Base-by-base conservation (phyloP, 2,113 vertebrate genomes). In the Phrynocephalus versicolor region DNA sequence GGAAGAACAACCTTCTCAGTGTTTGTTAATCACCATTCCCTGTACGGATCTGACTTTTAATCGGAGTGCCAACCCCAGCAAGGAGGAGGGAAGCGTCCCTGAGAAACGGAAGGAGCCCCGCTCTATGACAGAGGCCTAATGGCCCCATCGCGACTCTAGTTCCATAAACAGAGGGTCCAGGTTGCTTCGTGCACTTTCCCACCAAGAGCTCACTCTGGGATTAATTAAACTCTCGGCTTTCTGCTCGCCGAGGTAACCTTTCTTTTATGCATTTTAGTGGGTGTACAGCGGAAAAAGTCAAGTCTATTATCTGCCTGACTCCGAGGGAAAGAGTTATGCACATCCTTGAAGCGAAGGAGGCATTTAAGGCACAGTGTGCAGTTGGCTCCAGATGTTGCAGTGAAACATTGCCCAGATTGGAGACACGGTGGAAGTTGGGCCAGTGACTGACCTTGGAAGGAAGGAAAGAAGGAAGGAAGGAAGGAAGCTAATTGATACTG, bases 141-240 rank as follows among this genome's bases (percentile, higher is more conserved):
- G 86, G 89, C 89, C 88, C 74, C n/a, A 51, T 51, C 5, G 27
- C 88, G 90, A 92, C 92, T 90, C 88, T 89, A 89, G 91, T 85
- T 93, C 91, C 93, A 86, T 92, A 93, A 92, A 95, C 92, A 93
- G 58, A 18, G 88, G 88, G 60, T 83, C 92, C 88, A 87, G 65
- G 30, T 27, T 88, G 90, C 88, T 83, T 70, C 9, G 82, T 83
- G 19, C 85, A n/a, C 89, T 93, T 90, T 87, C 91, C 89, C 84
- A 91, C 78, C 88, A 92, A 90, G 89, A 1, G 0, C 86, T 79
- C 69, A 67, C 90, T 93, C 90, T 92, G 93, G 95, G 93, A 94
- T 94, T 95, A 91, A 95, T 95, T 94, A 94, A 94, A 91, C 90
- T 82, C 90, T 87, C 88, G 88, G 78, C 89, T 85, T 85, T 84